Base-by-base conservation (phyloP, 2,113 vertebrate genomes). In the Ptilorrhoa leucosticta region DNA sequence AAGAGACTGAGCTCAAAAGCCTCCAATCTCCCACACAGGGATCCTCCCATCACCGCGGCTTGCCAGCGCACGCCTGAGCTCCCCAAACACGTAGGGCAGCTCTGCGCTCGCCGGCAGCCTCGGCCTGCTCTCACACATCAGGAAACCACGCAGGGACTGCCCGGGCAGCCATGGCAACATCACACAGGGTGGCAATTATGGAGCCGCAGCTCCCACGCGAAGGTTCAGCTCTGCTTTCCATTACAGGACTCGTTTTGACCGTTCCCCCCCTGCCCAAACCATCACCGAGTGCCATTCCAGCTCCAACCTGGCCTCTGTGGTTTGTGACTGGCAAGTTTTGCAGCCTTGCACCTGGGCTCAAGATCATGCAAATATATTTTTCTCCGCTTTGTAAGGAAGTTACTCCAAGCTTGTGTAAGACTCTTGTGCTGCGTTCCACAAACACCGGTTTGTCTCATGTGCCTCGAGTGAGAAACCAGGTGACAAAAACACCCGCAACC, bases 151-250 rank as follows among this genome's bases (percentile, higher is more conserved):
- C 68, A 80, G 60, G 93, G 86, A 89, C 93, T 66, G 87, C 94
- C 72, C 31, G 2, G 87, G 96, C 92, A 96, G 94, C 97, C 95
- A 94, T 95, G 89, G 96, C 94, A 97, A 97, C 96, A 89, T 65
- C 94, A 81, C 63, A 94, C 94, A 91, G 91, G 37, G 78, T 61
- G 69, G 93, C 95, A 95, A 96, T 93, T 91, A 94, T 9, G 26
- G 92, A 93, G 75, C 93, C 6, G 5, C 6, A 9, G 93, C 83
- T 97, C 93, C 80, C 90, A 91, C 72, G 81, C 11, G 4, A 91
- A 92, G 80, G 72, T 77, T 94, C 87, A 54, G 61, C 53, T 76
- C 87, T 26, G 39, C 79, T 90, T 91, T 73, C 90, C 90, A 87
- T 86, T 72, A 53, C 2, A 50, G 80, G 68, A 26, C 65, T 51